phyloP scores from a whole-genome alignment of 53 echinoderm and acorn worm species.

The Actinopyga echinites region DNA sequence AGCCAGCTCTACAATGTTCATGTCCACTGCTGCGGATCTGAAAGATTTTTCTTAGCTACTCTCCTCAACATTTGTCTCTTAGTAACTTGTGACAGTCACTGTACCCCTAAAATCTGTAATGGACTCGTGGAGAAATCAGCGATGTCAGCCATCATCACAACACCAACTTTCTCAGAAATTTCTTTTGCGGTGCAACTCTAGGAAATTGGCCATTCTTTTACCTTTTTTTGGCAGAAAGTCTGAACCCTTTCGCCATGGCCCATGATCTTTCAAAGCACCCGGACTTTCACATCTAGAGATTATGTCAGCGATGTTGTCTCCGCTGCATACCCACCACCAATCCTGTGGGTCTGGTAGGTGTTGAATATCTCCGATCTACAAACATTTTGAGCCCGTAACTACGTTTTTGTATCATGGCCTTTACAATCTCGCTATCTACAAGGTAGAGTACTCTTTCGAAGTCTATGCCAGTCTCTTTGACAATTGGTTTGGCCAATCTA shows the following conservation, averaged over 20 bases:
- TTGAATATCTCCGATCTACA: slow-evolving; percentile 52
- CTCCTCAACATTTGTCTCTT: no score
- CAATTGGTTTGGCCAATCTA: slow-evolving; percentile 20
- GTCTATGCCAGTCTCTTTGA: not conserved
- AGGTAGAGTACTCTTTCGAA: slow-evolving; percentile 35
- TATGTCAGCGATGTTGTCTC: slow-evolving; percentile 32
- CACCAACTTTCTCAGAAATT: not conserved
- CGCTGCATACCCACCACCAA: slow-evolving; percentile 44
- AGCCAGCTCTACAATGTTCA: no score
- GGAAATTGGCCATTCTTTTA: not conserved
- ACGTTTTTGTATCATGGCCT: slow-evolving; percentile 53
- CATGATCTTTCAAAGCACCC: slow-evolving; percentile 22
- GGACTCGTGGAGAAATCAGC: no score
- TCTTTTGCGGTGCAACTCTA: not conserved
- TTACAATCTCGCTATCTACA: slow-evolving; percentile 57
- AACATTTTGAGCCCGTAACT: slow-evolving; percentile 62
- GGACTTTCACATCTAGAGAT: slow-evolving; percentile 48
- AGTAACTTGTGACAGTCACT: no score
- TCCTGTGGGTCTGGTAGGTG: slow-evolving; percentile 33
- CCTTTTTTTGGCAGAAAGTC: slow-evolving; percentile 33
- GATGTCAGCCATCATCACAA: not conserved
- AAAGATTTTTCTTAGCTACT: no score
- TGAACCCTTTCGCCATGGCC: slow-evolving; percentile 47
- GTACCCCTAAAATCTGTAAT: no score
- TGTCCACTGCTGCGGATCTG: no score